Percentiles rank a stretch among this genome's conserved stretches.
Evolutionary conservation across 2,797 vertebrate genomes (phyloP).

Genomic region (Parauchenoglanis ngamensis): DNA sequence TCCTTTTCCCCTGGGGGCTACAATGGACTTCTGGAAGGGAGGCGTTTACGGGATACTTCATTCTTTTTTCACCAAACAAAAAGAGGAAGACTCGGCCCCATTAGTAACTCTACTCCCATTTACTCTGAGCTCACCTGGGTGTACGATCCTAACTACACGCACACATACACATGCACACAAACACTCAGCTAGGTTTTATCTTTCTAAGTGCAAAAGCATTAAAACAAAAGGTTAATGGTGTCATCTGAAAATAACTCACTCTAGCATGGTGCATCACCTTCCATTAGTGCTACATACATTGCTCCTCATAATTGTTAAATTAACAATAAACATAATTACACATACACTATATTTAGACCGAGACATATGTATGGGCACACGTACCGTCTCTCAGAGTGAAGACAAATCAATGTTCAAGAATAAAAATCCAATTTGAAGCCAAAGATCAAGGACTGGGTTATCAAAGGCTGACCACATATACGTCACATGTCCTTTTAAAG

Average conservation of each 20-base stretch:
- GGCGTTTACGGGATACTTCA: slow-evolving; percentile 59
- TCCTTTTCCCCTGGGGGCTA: slow-evolving; percentile 58
- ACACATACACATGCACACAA: slow-evolving; percentile 38
- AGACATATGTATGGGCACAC: neutral
- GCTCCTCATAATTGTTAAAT: slow-evolving; percentile 25
- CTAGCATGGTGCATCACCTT: slow-evolving; percentile 41
- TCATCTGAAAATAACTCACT: slow-evolving; percentile 56
- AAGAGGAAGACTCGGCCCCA: slow-evolving; percentile 50
- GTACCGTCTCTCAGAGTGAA: neutral
- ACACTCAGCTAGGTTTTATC: slow-evolving; percentile 54
- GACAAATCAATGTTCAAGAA: slow-evolving; percentile 37
- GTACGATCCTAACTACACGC: slow-evolving; percentile 37
- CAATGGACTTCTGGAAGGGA: slow-evolving; percentile 63
- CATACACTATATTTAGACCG: slow-evolving; percentile 23
- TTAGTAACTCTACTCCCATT: slow-evolving; percentile 57
- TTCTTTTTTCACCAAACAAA: slow-evolving; percentile 52
- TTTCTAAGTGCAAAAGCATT: slow-evolving; percentile 60
- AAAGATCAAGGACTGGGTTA: slow-evolving; percentile 39
- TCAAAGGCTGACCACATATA: slow-evolving; percentile 34
- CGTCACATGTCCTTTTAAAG: slow-evolving; percentile 33
- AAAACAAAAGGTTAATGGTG: slow-evolving; percentile 60
- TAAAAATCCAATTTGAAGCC: slow-evolving; percentile 29
- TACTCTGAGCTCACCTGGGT: slow-evolving; percentile 56
- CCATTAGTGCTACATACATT: slow-evolving; percentile 41
- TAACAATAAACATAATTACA: slow-evolving; percentile 35